phyloP scores from a whole-genome alignment of 1,140 invertebrate genomes.

The Ips nitidus region DNA sequence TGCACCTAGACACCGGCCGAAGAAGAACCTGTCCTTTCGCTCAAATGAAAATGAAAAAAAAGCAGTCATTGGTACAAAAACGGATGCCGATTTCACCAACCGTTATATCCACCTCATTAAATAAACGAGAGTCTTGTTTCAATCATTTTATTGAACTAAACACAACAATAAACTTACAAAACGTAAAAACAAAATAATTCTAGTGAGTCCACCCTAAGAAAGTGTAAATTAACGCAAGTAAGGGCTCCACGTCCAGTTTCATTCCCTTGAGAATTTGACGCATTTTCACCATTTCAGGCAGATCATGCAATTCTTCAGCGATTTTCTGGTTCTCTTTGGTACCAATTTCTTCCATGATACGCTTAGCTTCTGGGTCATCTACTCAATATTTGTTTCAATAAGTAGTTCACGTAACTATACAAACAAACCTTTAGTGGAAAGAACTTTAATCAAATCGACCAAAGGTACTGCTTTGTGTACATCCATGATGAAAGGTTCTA shows the following conservation, averaged over 20 bases:
- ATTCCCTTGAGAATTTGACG: constrained; percentile 37
- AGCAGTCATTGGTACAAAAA: too few species aligned
- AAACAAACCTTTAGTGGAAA: background rate
- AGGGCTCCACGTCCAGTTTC: constrained; percentile 38
- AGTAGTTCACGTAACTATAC: too few species aligned
- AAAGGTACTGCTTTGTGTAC: constrained; percentile 16
- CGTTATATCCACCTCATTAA: too few species aligned
- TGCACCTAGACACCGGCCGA: background rate
- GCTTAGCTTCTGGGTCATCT: constrained; percentile 17
- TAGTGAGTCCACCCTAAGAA: constrained; percentile 41
- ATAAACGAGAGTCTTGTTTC: too few species aligned
- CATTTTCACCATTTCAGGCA: constrained; percentile 37
- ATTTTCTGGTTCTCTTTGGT: constrained; percentile 32
- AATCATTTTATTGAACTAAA: too few species aligned
- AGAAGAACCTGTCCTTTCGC: constrained; percentile 2
- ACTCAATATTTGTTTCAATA: background rate
- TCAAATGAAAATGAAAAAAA: constrained; percentile 5
- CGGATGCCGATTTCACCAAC: too few species aligned
- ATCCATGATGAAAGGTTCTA: constrained; percentile 35
- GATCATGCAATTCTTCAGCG: constrained; percentile 28
- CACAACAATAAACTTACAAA: too few species aligned
- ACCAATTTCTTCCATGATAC: constrained; percentile 23
- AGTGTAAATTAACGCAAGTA: constrained; percentile 31
- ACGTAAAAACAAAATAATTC: too few species aligned
- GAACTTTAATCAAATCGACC: too few species aligned